Percentiles rank a stretch among this genome's conserved stretches.
These are phyloP conservation scores for Anguilla japonica DNA, from an alignment of 2,113 vertebrate species.

Conservation along the genomic window DNA sequence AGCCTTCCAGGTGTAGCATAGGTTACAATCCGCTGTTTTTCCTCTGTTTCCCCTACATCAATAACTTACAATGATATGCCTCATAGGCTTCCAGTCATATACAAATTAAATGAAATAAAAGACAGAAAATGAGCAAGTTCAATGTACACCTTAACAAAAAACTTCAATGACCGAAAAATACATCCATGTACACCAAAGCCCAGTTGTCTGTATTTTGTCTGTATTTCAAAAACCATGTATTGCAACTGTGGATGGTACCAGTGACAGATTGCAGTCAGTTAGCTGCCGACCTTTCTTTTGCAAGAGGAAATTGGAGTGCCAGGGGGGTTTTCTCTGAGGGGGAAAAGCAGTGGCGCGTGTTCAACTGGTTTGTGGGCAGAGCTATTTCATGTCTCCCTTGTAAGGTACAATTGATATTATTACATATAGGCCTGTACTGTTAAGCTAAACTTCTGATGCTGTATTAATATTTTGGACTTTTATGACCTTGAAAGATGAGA, in stretches of 20 bases:
- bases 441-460: too few species aligned
- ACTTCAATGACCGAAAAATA: not conserved
- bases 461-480: not conserved
- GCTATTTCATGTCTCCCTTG: not conserved
- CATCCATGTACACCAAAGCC: not conserved
- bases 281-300: not conserved
- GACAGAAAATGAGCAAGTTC: not conserved
- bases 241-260: not conserved
- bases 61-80: not conserved
- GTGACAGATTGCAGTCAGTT: not conserved
- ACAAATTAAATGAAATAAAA: not conserved
- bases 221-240: not conserved
- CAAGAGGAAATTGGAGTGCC: not conserved
- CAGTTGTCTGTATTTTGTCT: not conserved
- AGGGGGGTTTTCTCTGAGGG: not conserved
- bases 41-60: not conserved
- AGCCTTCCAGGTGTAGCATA: too few species aligned
- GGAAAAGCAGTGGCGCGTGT: not conserved
- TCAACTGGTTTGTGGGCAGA: not conserved
- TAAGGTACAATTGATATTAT: not conserved
- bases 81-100: not conserved
- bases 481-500: not conserved
- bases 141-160: not conserved
- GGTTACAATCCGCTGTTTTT: too few species aligned
- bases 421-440: not conserved